phyloP scores from a whole-genome alignment of 2,888 invertebrate species.

The Beris morrisii region DNA sequence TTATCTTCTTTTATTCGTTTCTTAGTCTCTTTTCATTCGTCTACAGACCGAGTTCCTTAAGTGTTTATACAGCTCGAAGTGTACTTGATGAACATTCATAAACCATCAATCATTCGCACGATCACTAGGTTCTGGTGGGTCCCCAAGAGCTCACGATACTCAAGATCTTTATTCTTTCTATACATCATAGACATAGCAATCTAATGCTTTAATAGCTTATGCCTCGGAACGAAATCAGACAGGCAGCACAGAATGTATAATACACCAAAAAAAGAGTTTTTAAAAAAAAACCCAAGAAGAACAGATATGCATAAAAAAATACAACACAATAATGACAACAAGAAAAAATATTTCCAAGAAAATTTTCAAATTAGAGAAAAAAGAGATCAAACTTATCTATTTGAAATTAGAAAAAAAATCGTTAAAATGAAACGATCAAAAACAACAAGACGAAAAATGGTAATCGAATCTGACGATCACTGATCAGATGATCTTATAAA shows the following conservation, averaged over 20 bases:
- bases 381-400: slow-evolving; percentile 11
- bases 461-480: neutral
- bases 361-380: slow-evolving; percentile 7
- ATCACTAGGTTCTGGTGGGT: slow-evolving; percentile 10
- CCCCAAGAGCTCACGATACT: slow-evolving; percentile 19
- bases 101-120: slow-evolving; percentile 29
- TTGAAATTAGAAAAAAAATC: slow-evolving; percentile 4
- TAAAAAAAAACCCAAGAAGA: slow-evolving; percentile 23
- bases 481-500: neutral
- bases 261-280: neutral
- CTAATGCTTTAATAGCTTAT: slow-evolving; percentile 2
- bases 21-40: neutral
- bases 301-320: slow-evolving; percentile 2
- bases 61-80: neutral
- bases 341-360: slow-evolving; percentile 19
- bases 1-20: neutral
- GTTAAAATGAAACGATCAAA: neutral
- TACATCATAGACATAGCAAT: neutral
- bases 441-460: neutral
- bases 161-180: slow-evolving; percentile 6
- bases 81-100: slow-evolving; percentile 20
- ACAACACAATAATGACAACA: slow-evolving; percentile 28
- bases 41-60: neutral
- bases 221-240: neutral
- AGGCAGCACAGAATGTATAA: neutral